Base-by-base conservation (phyloP, 2,113 vertebrate species). In the Grus americana region DNA sequence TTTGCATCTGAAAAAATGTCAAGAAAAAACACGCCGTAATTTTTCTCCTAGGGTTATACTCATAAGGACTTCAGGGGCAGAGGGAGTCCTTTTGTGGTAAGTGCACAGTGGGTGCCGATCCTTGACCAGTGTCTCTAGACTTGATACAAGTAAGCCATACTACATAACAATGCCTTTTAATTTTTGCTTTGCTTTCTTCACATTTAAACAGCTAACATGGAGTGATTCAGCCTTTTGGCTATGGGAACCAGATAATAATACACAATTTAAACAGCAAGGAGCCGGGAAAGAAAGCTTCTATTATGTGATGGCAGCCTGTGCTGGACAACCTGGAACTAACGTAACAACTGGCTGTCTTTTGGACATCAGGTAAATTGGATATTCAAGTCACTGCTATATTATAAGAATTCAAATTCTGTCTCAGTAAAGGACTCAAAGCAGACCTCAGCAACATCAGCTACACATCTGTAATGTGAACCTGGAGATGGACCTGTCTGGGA, bases 1-100 rank as follows among this genome's bases (percentile, higher is more conserved):
- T 49, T 73, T 49, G 80, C 42, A 50, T 95, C 71, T 79, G 70
- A 92, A 92, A 92, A 87, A 96, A 95, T 32, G 71, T 95, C 47
- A 95, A 82, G 84, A 73, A 93, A 16, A 95, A 95, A 91, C 84
- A 93, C 0, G 2, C 46, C 79, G 62, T 49, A 46, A 70, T 79
- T 94, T 97, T 95, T 90, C 91, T 38, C 78, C 84, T 40, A 40
- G 78, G 71, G 94, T 95, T 95, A 87, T 62, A 85, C 80, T 91
- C 84, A 82, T 73, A 66, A 88, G 81, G 80, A 91, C 92, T 62
- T 66, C 8, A 58, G 57, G 70, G 58, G 66, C 91, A 93, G 66
- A 63, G 61, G 20, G 32, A 82, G 34, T 38, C 52, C 58, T 52
- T 95, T 79, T 62, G 73, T 54, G 73, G 42, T 24, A n/a, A 67